A percentile compares a stretch with the other conserved stretches of the same genome.
Conservation (phyloP, 92 coral and sea anemone species). For the Porites cylindrica region DNA sequence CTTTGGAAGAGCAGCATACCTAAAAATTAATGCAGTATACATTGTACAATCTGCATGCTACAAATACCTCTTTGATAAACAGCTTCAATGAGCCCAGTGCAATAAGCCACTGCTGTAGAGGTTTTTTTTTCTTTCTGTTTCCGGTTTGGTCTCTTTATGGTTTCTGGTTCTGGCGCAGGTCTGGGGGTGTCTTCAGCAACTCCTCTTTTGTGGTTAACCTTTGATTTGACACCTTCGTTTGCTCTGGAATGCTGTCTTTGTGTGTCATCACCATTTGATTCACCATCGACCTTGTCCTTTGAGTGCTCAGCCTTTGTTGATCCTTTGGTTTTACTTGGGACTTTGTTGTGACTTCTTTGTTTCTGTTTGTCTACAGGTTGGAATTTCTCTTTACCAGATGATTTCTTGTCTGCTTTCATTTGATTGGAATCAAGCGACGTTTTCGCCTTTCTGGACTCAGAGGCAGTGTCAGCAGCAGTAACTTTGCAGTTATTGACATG, state of each 20-base stretch:
- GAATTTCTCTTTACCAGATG: conserved; percentile 8
- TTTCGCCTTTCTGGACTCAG: background rate
- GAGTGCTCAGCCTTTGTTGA: conserved; percentile 18
- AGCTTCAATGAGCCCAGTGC: background rate
- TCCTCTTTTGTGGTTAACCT: background rate
- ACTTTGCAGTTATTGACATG: background rate
- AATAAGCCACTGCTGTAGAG: background rate
- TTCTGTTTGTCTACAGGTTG: background rate
- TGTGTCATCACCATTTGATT: background rate
- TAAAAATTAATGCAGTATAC: too few relatives aligned
- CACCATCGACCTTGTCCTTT: conserved; percentile 6
- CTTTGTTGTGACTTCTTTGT: background rate
- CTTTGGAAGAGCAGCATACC: too few relatives aligned
- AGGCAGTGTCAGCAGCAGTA: background rate
- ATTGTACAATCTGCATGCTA: too few relatives aligned
- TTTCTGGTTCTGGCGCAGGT: background rate
- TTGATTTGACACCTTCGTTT: conserved; percentile 15
- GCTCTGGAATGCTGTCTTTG: conserved; percentile 1
- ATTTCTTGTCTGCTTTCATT: conserved; percentile 6
- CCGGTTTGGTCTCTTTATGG: background rate
- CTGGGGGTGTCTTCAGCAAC: background rate
- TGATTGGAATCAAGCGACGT: background rate
- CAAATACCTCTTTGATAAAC: conserved; percentile 22
- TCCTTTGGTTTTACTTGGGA: background rate
- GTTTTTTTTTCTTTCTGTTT: background rate